Percentiles rank a stretch among this genome's conserved stretches.
These are phyloP conservation scores for Dolichomitus sp. DNA, from an alignment of 2,888 invertebrate genomes.

Conservation along the genomic window DNA sequence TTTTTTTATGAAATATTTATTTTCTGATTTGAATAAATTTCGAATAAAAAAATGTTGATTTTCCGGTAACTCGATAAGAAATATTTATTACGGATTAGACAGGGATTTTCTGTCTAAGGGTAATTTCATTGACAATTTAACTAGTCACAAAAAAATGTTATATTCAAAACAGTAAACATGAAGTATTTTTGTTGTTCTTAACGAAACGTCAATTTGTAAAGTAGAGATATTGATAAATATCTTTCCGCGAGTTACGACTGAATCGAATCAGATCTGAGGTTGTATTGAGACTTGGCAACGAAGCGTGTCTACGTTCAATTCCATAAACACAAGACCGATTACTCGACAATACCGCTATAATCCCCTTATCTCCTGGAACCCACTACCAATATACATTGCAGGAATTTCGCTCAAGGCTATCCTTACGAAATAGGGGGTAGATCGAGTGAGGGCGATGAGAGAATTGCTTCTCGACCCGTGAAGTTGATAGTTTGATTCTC, in stretches of 20 bases:
- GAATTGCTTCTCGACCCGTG: slow-evolving; percentile 16
- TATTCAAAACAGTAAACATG: too few relatives aligned
- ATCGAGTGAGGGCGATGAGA: neutral
- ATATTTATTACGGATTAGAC: too few relatives aligned
- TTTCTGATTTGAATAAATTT: too few relatives aligned
- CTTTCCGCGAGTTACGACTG: neutral
- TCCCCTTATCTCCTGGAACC: slow-evolving; percentile 23
- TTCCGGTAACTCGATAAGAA: too few relatives aligned
- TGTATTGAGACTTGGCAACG: slow-evolving; percentile 15
- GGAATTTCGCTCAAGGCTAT: slow-evolving; percentile 4
- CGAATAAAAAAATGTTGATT: too few relatives aligned
- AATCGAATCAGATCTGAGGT: neutral
- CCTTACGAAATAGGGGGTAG: neutral
- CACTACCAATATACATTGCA: slow-evolving; percentile 10
- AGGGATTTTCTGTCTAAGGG: too few relatives aligned
- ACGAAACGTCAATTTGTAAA: neutral
- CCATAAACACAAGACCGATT: slow-evolving; percentile 23
- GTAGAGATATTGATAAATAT: neutral
- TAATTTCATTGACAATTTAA: too few relatives aligned
- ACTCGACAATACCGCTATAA: slow-evolving; percentile 23
- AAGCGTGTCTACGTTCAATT: slow-evolving; percentile 13
- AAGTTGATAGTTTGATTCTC: slow-evolving; percentile 2
- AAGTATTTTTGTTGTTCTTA: neutral
- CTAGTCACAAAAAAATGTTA: neutral
- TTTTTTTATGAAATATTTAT: too few relatives aligned